Conservation (phyloP, 2,888 invertebrate species). For the Amphipoea lucens region DNA sequence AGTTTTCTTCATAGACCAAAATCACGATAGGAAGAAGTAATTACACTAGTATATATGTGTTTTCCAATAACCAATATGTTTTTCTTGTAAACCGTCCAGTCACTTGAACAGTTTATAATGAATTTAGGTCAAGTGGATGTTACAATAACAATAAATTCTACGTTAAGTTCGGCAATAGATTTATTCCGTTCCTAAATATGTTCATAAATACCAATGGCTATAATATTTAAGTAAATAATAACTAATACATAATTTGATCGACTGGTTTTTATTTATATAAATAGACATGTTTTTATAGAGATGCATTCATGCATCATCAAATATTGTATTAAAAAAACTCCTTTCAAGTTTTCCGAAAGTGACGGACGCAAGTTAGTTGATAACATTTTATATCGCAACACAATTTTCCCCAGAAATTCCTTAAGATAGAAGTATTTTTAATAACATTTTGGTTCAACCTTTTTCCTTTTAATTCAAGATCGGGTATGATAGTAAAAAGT, state of each 20-base stretch:
- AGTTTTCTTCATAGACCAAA: background rate
- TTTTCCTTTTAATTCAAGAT: slow-evolving; percentile 12
- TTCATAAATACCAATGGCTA: no score
- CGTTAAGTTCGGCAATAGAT: background rate
- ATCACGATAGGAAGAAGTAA: background rate
- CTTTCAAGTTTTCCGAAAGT: background rate
- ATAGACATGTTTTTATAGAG: background rate
- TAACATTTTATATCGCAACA: background rate
- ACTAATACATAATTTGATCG: no score
- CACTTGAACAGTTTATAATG: background rate
- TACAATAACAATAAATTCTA: background rate
- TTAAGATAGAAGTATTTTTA: background rate
- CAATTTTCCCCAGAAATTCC: background rate
- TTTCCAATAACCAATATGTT: background rate
- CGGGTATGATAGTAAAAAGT: slow-evolving; percentile 35
- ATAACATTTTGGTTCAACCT: background rate
- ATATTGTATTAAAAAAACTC: no score
- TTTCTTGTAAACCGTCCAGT: background rate
- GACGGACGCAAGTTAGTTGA: background rate
- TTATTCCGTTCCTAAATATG: no score
- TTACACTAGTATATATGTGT: background rate
- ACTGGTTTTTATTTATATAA: background rate
- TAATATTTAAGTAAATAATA: no score
- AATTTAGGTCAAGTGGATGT: slow-evolving; percentile 14
- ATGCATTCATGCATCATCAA: no score